Evolutionary conservation across 2,888 invertebrate species (phyloP).

Genomic region (Azorinus chamasolen): DNA sequence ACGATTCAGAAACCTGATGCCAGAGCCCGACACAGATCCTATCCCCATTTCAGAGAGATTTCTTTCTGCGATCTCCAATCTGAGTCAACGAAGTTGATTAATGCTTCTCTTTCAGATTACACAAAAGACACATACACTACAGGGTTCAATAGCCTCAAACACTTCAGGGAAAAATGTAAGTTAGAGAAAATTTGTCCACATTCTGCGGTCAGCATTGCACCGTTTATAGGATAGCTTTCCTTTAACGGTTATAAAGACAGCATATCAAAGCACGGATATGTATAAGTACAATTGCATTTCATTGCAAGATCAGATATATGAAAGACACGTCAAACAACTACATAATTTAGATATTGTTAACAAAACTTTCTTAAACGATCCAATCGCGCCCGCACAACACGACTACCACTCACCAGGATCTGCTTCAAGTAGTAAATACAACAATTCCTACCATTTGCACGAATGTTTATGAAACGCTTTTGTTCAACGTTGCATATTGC

Average conservation of each 20-base stretch:
- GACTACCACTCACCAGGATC: not conserved
- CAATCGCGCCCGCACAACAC: not conserved
- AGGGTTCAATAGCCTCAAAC: not conserved
- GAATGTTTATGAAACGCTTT: slow-evolving; percentile 19
- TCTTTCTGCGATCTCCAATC: no score
- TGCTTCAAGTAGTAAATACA: not conserved
- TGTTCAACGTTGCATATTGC: slow-evolving; percentile 35
- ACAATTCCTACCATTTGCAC: slow-evolving; percentile 21
- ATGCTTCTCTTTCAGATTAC: not conserved
- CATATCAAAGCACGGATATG: not conserved
- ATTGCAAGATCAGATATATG: not conserved
- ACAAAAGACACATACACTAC: not conserved
- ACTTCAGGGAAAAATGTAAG: not conserved
- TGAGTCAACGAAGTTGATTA: not conserved
- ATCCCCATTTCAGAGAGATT: no score
- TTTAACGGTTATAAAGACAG: not conserved
- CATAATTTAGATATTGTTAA: not conserved
- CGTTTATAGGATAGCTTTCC: slow-evolving; percentile 1
- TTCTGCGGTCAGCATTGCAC: not conserved
- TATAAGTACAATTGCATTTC: no score
- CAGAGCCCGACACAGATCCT: no score
- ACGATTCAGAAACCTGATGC: no score
- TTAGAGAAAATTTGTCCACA: not conserved
- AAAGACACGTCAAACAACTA: not conserved
- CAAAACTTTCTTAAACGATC: not conserved